Evolutionary conservation across 2,888 invertebrate species (phyloP), one percentile per base, ranked within the genome.

Genomic region (Epinotia nisella): DNA sequence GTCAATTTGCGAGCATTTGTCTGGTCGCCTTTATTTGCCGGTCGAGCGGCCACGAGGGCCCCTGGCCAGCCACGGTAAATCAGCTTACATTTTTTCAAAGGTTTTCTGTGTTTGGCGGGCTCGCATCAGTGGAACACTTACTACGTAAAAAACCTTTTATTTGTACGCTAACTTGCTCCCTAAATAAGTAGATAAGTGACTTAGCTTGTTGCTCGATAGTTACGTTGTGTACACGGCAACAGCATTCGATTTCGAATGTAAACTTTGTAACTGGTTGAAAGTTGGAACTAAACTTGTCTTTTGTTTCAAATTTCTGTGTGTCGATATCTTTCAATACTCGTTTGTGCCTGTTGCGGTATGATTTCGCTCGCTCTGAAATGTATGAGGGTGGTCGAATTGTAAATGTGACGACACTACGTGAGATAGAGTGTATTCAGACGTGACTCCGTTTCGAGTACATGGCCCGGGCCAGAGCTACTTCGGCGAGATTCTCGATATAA

Each of bases 1-100:
- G 91, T 92, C 91, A 92, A 93, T 93, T 92, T 92, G 89, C 85
- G 86, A 90, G 88, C 91, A 92, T 92, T 92, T 92, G 91, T 92
- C 92, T 91, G 90, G 90, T 89, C 88, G 90, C 90, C 90, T 92
- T 92, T 92, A 91, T 92, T 93, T 93, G 90, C 88, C 90, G 91
- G 91, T 83, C 88, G 90, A 89, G 86, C 83, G 90, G 81, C 79
- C 87, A 85, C 87, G 85, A 87, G 88, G 87, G 85, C 84, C 86
- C 82, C 85, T 86, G 84, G 83, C 85, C 86, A 82, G 88, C 86
- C 83, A 86, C 91, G 88, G 90, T 92, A 92, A 92, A 92, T 91
- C 92, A 92, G 92, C 92, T 92, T 92, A 91, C 87, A 90, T 90
- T 92, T 92, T 91, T 92, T 90, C 90, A 90, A 92, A 90, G 90